These are phyloP conservation scores for Mus spicilegus DNA, from an alignment of 2,113 vertebrate species.

Conservation along the genomic window DNA sequence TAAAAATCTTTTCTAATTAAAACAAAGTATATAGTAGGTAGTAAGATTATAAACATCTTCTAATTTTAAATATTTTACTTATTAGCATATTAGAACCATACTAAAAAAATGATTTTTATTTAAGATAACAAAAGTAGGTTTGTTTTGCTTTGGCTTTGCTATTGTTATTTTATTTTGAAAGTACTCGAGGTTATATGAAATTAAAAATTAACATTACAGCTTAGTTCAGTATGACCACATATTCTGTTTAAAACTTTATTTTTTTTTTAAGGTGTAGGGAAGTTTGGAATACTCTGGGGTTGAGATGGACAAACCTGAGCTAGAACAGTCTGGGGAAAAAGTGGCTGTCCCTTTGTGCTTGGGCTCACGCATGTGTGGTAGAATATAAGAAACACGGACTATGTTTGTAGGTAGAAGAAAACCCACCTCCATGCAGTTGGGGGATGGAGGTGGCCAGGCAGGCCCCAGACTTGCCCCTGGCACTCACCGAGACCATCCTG, in stretches of 20 bases:
- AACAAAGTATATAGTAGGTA: not conserved
- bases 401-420: accelerated
- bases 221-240: not conserved
- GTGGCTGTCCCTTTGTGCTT: not conserved
- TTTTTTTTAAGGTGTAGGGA: not conserved
- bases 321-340: not conserved
- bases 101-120: slow-evolving; percentile 7
- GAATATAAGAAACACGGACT: not conserved
- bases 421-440: not conserved
- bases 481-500: slow-evolving; percentile 97
- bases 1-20: not conserved
- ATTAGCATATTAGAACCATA: slow-evolving; percentile 1
- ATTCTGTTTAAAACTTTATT: not conserved
- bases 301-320: not conserved
- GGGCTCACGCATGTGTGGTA: not conserved
- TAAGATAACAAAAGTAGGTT: not conserved
- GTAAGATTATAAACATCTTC: not conserved
- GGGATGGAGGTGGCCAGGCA: accelerated
- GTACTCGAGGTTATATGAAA: not conserved
- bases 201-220: not conserved
- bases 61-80: not conserved
- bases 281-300: not conserved
- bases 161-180: not conserved
- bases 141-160: not conserved
- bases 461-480: not conserved